phyloP scores from a whole-genome alignment of 2,113 vertebrate species.

The Cercopithecus mona region DNA sequence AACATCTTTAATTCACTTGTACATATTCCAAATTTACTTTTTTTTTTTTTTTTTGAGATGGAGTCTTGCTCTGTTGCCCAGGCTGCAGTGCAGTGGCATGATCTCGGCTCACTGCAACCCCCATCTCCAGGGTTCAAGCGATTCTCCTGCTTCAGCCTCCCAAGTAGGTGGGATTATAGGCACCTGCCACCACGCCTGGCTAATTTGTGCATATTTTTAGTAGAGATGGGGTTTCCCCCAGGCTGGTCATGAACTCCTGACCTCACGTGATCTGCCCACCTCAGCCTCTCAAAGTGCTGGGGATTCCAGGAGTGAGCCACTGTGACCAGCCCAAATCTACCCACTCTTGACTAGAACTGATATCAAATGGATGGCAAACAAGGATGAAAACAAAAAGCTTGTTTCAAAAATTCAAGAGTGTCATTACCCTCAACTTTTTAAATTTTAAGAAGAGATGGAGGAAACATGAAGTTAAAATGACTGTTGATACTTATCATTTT shows the following conservation, averaged over 20 bases:
- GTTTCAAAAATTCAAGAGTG: background rate
- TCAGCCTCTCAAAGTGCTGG: background rate
- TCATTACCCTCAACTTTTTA: background rate
- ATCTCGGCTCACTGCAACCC: too few relatives aligned
- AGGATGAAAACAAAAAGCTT: background rate
- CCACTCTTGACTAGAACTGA: background rate
- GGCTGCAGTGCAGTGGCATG: too few relatives aligned
- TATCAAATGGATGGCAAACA: background rate
- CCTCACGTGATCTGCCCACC: background rate
- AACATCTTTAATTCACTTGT: background rate
- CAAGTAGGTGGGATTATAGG: too few relatives aligned
- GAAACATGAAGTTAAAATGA: conserved; percentile 24
- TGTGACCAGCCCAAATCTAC: background rate
- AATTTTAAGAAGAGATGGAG: conserved; percentile 7
- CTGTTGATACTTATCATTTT: background rate
- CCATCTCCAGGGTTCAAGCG: too few relatives aligned
- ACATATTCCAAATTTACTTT: background rate
- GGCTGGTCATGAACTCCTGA: background rate
- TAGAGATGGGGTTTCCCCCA: background rate
- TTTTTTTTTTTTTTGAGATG: background rate
- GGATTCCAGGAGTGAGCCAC: background rate
- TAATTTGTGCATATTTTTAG: background rate
- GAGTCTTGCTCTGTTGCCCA: too few relatives aligned
- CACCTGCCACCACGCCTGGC: too few relatives aligned
- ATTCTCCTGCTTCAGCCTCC: too few relatives aligned